phyloP scores from a whole-genome alignment of 2,888 invertebrate species.

The Sacculina carcini region DNA sequence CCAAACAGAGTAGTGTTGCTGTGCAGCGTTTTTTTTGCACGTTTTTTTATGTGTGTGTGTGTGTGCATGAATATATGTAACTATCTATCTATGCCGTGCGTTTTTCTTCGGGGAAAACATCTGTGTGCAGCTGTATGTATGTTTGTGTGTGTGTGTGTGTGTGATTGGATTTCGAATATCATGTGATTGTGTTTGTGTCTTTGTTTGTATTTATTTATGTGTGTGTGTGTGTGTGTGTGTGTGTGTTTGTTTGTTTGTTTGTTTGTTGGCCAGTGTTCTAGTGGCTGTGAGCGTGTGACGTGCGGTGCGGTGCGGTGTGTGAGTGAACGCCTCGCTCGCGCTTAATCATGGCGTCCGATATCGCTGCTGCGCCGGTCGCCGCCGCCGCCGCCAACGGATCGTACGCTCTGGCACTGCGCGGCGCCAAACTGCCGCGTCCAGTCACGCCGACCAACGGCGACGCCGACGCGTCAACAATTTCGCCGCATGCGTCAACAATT shows the following conservation, averaged over 20 bases:
- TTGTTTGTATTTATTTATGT: too few species aligned
- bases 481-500: too few species aligned
- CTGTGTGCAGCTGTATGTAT: not conserved
- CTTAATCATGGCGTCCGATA: too few species aligned
- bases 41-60: not conserved
- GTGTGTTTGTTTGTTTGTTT: too few species aligned
- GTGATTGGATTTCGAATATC: too few species aligned
- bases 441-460: too few species aligned
- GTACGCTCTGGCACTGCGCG: slow-evolving; percentile 1
- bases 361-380: too few species aligned
- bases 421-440: not conserved
- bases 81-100: not conserved
- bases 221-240: slow-evolving; percentile 2
- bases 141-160: not conserved
- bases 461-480: not conserved
- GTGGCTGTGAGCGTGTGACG: not conserved
- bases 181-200: too few species aligned
- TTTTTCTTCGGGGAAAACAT: not conserved
- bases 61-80: not conserved
- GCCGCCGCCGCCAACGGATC: not conserved
- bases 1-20: not conserved
- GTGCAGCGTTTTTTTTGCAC: not conserved
- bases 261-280: not conserved
- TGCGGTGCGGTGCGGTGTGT: not conserved
- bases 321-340: not conserved